Evolutionary conservation across 2,888 invertebrate genomes (phyloP), one percentile per base, ranked within the genome.

Genomic region (Cantharis flavilabris): DNA sequence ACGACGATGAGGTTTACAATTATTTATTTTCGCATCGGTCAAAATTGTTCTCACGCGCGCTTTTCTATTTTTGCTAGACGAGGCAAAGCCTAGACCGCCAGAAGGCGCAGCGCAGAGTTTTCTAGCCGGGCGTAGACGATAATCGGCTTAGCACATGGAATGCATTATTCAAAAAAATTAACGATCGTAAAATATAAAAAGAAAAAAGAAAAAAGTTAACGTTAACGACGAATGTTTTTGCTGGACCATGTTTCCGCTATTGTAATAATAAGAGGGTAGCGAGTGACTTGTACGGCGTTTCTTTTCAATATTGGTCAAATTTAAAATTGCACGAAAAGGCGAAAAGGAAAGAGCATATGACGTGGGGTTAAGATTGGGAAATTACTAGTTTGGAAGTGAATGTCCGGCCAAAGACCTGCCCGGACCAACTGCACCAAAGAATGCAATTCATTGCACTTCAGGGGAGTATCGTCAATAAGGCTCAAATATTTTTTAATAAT

Each of bases 371-470:
- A 69, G 69, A 72, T 71, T 74, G 71, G 75, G 79, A 77, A 78
- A 30, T 69, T 77, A 79, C 79, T 80, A 81, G 86, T 86, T 83
- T 78, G 86, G 85, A 83, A 85, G 87, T 87, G 87, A 87, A 87
- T 86, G 87, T 84, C 88, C 87, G 88, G 87, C 81, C 87, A 87
- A 87, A 86, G 87, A 88, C 88, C 88, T 80, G 81, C 79, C 79
- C 80, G 83, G 81, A 81, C 82, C 83, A 82, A 82, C 81, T 81
- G 82, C 82, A 81, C 73, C 78, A 71, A 81, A 81, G 81, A 82
- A 81, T 81, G 82, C 81, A 80, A 80, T 80, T 80, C 79, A 76
- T 79, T 79, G 81, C 79, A 78, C 76, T 75, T 77, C 82, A 81
- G 80, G 75, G 80, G 82, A 77, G 80, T 74, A 82, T 89, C 89